Evolutionary conservation across 2,113 vertebrate genomes (phyloP).

Genomic region (Poeciliopsis retropinna): DNA sequence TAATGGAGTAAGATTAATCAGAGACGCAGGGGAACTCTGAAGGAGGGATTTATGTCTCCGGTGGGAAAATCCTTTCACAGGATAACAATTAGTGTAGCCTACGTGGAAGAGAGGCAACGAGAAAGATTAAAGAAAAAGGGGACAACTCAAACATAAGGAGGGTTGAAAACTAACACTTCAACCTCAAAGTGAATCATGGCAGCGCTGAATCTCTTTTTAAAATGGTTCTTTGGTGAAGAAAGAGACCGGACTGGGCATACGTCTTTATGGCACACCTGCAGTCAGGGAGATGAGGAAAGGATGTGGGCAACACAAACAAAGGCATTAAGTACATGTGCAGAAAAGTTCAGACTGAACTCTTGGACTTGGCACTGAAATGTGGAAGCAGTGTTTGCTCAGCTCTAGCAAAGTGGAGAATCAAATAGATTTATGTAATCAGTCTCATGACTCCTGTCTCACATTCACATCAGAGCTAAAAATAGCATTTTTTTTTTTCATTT

Average conservation of each 20-base stretch:
- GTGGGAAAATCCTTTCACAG: too few species aligned
- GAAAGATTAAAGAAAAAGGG: too few species aligned
- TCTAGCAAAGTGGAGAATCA: background rate
- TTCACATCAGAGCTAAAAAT: background rate
- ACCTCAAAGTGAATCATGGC: too few species aligned
- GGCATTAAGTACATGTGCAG: background rate
- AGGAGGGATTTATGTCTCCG: too few species aligned
- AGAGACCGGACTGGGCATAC: background rate
- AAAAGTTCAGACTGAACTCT: background rate
- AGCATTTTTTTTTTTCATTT: background rate
- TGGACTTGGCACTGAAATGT: background rate
- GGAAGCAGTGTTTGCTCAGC: background rate
- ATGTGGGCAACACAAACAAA: background rate
- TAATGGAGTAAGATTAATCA: background rate
- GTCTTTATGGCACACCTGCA: background rate
- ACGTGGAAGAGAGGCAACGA: too few species aligned
- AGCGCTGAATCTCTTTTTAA: too few species aligned
- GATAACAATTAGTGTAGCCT: too few species aligned
- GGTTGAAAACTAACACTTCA: too few species aligned
- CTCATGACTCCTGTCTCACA: background rate
- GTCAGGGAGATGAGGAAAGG: background rate
- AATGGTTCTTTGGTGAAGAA: too few species aligned
- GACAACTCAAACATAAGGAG: too few species aligned
- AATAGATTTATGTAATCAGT: background rate
- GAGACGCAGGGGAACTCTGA: too few species aligned